phyloP scores from a whole-genome alignment of 2,113 vertebrate genomes.

The Synchiropus splendidus region DNA sequence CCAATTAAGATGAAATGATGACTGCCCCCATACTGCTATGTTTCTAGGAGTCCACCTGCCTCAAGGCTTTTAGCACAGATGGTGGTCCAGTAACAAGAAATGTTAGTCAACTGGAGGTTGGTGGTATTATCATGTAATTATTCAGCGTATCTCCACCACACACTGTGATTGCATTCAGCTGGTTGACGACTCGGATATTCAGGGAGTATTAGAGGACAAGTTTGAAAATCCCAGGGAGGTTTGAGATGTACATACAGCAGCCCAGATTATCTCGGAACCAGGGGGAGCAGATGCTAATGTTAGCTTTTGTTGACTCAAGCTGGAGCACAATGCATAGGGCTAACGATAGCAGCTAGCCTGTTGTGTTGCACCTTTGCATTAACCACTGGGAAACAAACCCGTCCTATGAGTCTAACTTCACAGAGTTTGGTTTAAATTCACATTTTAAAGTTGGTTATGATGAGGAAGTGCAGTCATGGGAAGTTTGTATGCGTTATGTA shows the following conservation, averaged over 20 bases:
- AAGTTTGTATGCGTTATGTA: too few relatives aligned
- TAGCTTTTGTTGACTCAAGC: constrained; percentile 61
- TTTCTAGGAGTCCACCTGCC: constrained; percentile 10
- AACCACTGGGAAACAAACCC: neutral
- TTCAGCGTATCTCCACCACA: too few relatives aligned
- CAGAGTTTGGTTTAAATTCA: neutral
- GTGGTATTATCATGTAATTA: neutral
- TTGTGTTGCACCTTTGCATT: constrained; percentile 48
- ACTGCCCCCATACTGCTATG: too few relatives aligned
- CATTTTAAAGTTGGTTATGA: too few relatives aligned
- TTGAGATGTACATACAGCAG: too few relatives aligned
- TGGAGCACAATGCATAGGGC: constrained; percentile 62
- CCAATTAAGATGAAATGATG: too few relatives aligned
- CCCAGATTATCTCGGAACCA: too few relatives aligned
- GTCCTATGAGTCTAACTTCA: neutral
- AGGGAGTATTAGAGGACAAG: too few relatives aligned
- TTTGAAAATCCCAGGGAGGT: too few relatives aligned
- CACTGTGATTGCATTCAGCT: too few relatives aligned
- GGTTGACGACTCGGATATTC: too few relatives aligned
- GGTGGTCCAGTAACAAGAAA: constrained; percentile 22
- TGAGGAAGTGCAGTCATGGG: too few relatives aligned
- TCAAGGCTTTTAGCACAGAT: constrained; percentile 27
- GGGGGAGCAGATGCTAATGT: constrained; percentile 40
- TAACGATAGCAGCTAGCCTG: constrained; percentile 47
- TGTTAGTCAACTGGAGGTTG: constrained; percentile 9